Evolutionary conservation across 2,888 invertebrate species (phyloP).

Genomic region (Beris chalybata): DNA sequence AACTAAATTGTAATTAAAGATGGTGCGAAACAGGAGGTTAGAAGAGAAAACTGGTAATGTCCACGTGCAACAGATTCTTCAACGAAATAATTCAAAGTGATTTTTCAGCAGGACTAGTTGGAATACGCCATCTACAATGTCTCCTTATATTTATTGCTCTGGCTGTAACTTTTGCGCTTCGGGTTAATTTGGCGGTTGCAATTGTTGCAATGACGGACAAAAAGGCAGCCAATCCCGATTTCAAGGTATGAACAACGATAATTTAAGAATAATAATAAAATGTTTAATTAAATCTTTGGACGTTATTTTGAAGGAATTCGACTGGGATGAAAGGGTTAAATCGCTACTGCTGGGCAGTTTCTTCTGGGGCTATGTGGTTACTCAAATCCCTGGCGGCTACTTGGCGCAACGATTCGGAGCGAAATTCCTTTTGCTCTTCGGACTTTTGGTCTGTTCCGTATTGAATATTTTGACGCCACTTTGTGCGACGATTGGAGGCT

Average conservation of each 20-base stretch:
- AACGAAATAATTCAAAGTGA: not conserved
- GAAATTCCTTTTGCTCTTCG: conserved; percentile 59
- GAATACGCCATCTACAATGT: conserved; percentile 63
- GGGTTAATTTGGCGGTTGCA: conserved; percentile 68
- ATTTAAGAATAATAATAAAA: too few relatives aligned
- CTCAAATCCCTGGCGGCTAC: conserved; percentile 68
- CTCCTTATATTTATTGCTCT: conserved; percentile 62
- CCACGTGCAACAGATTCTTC: too few relatives aligned
- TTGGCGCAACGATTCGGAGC: conserved; percentile 73
- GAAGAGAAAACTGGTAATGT: too few relatives aligned
- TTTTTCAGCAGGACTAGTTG: conserved; percentile 47
- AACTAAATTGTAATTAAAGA: too few relatives aligned
- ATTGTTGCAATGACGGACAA: conserved; percentile 67
- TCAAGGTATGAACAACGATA: conserved; percentile 50
- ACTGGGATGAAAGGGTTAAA: conserved; percentile 62
- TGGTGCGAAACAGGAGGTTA: too few relatives aligned
- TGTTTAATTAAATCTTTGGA: too few relatives aligned
- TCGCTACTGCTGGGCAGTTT: conserved; percentile 66
- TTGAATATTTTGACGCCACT: conserved; percentile 68
- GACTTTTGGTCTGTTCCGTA: conserved; percentile 64
- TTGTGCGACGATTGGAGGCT: conserved; percentile 66
- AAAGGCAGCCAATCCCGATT: conserved; percentile 51
- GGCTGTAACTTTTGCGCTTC: conserved; percentile 61
- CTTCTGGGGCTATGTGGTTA: conserved; percentile 69
- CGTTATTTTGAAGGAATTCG: conserved; percentile 58